A percentile compares a stretch with the other conserved stretches of the same genome.
phyloP scores from a whole-genome alignment of 2,888 invertebrate species.

The Pantelozetes paolii region DNA sequence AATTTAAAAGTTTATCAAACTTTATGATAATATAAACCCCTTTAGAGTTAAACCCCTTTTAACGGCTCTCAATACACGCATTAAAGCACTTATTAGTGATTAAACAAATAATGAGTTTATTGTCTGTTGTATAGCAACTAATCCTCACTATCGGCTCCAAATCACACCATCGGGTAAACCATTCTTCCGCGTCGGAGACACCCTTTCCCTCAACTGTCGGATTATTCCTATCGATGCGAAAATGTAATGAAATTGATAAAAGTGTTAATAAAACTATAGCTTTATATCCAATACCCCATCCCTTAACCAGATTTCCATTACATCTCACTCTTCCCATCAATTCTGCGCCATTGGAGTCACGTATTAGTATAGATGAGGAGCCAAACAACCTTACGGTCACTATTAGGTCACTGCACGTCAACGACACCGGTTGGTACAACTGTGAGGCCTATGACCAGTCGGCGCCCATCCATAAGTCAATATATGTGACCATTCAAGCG shows the following conservation, averaged over 20 bases:
- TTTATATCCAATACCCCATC: no score
- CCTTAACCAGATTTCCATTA: conserved; percentile 9
- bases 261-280: no score
- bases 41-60: no score
- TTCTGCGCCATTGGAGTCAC: conserved; percentile 38
- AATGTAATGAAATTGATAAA: conserved; percentile 1
- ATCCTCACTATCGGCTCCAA: conserved; percentile 27
- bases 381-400: conserved; percentile 44
- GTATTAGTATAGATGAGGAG: conserved; percentile 43
- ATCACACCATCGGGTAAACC: conserved; percentile 15
- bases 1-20: no score
- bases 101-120: no score
- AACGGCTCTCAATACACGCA: no score
- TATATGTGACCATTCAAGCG: conserved; percentile 11
- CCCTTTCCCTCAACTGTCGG: not conserved
- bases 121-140: conserved; percentile 22
- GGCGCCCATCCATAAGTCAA: not conserved
- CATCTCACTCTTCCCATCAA: conserved; percentile 41
- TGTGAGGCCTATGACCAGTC: conserved; percentile 43
- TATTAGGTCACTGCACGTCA: conserved; percentile 43
- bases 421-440: conserved; percentile 44
- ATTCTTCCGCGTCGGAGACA: conserved; percentile 21
- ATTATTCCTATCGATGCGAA: conserved; percentile 17
- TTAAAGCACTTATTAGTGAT: no score
- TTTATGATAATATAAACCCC: no score